phyloP scores from a whole-genome alignment of 2,888 invertebrate genomes.

The Bembecia ichneumoniformis region DNA sequence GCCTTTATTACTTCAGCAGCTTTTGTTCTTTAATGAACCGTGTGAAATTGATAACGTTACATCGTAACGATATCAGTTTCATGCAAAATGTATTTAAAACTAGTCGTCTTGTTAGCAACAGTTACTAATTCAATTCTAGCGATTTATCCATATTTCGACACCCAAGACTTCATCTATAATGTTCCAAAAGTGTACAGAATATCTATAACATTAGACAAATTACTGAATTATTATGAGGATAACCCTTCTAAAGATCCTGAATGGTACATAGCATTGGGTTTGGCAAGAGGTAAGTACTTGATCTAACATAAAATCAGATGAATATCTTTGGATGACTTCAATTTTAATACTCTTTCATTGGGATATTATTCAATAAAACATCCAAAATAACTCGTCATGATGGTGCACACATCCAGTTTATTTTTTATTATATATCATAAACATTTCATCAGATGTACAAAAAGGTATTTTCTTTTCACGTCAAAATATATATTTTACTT shows the following conservation, averaged over 20 bases:
- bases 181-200: constrained; percentile 63
- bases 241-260: constrained; percentile 66
- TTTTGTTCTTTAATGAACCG: not conserved
- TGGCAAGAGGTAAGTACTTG: constrained; percentile 44
- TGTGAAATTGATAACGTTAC: constrained; percentile 4
- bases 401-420: too few species aligned
- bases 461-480: too few species aligned
- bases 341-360: too few species aligned
- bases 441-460: too few species aligned
- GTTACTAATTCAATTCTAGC: constrained; percentile 20
- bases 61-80: constrained; percentile 21
- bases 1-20: not conserved
- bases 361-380: too few species aligned
- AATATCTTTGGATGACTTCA: too few species aligned
- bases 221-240: constrained; percentile 54
- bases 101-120: constrained; percentile 30
- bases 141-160: constrained; percentile 64
- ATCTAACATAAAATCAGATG: too few species aligned
- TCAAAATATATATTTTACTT: too few species aligned
- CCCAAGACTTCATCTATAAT: constrained; percentile 65
- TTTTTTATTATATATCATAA: too few species aligned
- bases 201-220: constrained; percentile 52
- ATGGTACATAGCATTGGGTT: constrained; percentile 52
- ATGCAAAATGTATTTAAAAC: constrained; percentile 43
- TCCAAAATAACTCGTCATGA: too few species aligned